Conservation (phyloP, 2,888 invertebrate species). For the Strigamia transsilvanica region DNA sequence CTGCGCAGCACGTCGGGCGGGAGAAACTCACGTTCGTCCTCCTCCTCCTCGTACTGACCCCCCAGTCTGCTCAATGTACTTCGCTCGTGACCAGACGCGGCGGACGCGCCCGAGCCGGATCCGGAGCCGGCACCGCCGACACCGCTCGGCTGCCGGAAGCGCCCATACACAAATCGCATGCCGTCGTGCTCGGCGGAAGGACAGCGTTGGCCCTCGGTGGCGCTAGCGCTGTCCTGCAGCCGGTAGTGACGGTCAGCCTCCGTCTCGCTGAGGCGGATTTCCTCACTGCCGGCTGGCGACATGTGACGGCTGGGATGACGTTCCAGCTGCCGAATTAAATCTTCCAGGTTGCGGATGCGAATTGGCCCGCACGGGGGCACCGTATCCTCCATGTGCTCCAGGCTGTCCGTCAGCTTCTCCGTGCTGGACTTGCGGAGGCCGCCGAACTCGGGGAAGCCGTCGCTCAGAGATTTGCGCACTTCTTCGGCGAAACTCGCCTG, state of each 20-base stretch:
- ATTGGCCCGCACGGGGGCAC: constrained; percentile 81
- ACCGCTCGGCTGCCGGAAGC: constrained; percentile 68
- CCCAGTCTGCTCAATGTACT: constrained; percentile 37
- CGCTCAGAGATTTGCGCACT: constrained; percentile 74
- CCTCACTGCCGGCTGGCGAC: constrained; percentile 91
- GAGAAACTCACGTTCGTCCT: constrained; percentile 58
- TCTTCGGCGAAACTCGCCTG: constrained; percentile 73
- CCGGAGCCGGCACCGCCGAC: neutral
- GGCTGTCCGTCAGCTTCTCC: constrained; percentile 62
- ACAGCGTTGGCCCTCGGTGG: constrained; percentile 52
- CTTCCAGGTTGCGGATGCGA: constrained; percentile 88
- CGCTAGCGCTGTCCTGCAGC: constrained; percentile 64
- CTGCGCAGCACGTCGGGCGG: constrained; percentile 58
- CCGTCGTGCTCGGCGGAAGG: constrained; percentile 61
- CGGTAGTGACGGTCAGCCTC: constrained; percentile 88
- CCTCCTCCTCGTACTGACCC: constrained; percentile 64
- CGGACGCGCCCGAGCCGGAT: constrained; percentile 58
- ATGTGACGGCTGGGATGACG: constrained; percentile 75
- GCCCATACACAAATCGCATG: constrained; percentile 73
- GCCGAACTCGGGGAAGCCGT: constrained; percentile 64
- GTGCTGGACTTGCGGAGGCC: constrained; percentile 57
- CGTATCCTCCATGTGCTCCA: constrained; percentile 75
- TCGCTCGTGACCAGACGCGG: constrained; percentile 1
- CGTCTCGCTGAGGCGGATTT: constrained; percentile 84
- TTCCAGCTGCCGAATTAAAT: constrained; percentile 74